A percentile compares a stretch with the other conserved stretches of the same genome.
These are phyloP conservation scores for Hyposmocoma kahamanoa DNA, from an alignment of 1,140 invertebrate genomes.

Conservation along the genomic window DNA sequence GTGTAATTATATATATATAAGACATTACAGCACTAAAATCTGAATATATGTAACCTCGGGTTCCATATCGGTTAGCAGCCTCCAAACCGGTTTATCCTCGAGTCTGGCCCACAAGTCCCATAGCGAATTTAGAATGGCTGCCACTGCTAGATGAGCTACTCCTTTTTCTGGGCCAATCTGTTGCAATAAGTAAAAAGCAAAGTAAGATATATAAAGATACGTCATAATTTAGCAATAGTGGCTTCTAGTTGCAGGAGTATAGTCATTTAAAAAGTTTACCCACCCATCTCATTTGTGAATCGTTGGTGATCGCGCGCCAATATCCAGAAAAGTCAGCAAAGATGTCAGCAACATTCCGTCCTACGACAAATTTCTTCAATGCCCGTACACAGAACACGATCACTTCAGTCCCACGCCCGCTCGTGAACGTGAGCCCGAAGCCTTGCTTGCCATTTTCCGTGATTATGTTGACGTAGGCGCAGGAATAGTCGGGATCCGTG, in stretches of 20 bases:
- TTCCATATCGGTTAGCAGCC: conserved; percentile 85
- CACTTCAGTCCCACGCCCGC: conserved; percentile 87
- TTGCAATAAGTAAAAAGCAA: too few relatives aligned
- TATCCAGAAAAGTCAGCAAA: conserved; percentile 85
- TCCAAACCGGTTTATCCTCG: conserved; percentile 91
- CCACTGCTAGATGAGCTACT: conserved; percentile 90
- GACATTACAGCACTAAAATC: too few relatives aligned
- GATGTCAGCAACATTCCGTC: conserved; percentile 78
- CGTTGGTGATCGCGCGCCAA: conserved; percentile 88
- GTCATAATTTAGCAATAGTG: too few relatives aligned
- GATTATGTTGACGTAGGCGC: conserved; percentile 87
- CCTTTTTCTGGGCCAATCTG: conserved; percentile 96
- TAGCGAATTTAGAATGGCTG: conserved; percentile 89
- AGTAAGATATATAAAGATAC: too few relatives aligned
- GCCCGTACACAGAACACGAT: conserved; percentile 84
- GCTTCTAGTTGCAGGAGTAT: too few relatives aligned
- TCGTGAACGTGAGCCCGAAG: conserved; percentile 89
- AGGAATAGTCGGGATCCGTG: conserved; percentile 92
- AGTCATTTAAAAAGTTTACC: too few relatives aligned
- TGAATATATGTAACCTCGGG: conserved; percentile 76
- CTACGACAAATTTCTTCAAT: conserved; percentile 80
- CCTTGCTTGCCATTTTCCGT: conserved; percentile 79
- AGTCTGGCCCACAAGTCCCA: conserved; percentile 94
- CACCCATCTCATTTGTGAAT: conserved; percentile 94
- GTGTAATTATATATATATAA: too few relatives aligned